Evolutionary conservation across 2,113 vertebrate genomes (phyloP), one percentile per base, ranked within the genome.

Genomic region (Hipposideros armiger): DNA sequence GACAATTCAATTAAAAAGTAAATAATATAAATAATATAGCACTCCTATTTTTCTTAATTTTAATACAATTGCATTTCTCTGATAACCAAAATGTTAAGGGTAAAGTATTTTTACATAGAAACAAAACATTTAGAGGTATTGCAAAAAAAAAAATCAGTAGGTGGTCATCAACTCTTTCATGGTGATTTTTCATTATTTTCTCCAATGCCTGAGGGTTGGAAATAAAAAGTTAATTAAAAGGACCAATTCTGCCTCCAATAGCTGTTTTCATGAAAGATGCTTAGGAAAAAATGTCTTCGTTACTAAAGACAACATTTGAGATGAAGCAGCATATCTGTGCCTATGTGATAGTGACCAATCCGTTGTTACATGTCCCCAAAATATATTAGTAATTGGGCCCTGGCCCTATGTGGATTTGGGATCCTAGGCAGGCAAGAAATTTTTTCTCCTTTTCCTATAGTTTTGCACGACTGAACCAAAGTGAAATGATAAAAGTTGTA

Each of bases 211-310:
- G 76, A 95, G 90, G 95, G 66, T 95, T 94, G n/a, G 50, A 92
- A 97, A 66, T 76, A 96, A 91, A 91, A 97, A 97, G 90, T 95
- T 97, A 97, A 97, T 98, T 97, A 96, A 95, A 87, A 94, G 76
- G 72, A 88, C 76, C 84, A 92, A 66, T 95, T 97, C 90, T 96
- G 64, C 47, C 85, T 94, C 36, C 66, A 95, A n/a, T 84, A 95
- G 62, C 74, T 95, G 81, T 95, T 97, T 95, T 91, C 72, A 95
- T 90, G 89, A 95, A 97, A 87, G 84, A 90, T 78, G 76, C 47
- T 94, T 85, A 42, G 66, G 30, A 58, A 92, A 95, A 94, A 77
- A 84, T 56, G 69, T 92, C 67, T 97, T 88, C 85, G 83, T 97
- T 92, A 86, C 90, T 74, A 94, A 77, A 60, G 90, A 62, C 80